Conservation (phyloP, 2,797 vertebrate species). For the Sparidentex hasta region DNA sequence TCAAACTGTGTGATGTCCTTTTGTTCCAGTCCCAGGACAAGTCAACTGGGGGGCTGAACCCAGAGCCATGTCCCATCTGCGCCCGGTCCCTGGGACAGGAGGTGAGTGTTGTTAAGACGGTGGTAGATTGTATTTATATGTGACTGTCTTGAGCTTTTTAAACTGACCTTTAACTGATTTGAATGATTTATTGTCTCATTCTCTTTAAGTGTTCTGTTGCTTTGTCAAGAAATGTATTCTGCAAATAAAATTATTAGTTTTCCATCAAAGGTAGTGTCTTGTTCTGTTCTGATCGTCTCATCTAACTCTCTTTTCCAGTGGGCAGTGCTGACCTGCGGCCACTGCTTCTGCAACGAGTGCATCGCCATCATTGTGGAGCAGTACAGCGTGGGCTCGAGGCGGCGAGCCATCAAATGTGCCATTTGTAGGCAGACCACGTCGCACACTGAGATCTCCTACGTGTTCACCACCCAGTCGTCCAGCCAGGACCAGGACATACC, state of each 20-base stretch:
- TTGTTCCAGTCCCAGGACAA: constrained; percentile 94
- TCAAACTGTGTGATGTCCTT: background rate
- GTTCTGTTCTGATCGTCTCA: background rate
- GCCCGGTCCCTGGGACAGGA: constrained; percentile 94
- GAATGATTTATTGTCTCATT: background rate
- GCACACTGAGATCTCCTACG: constrained; percentile 97
- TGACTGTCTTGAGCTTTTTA: background rate
- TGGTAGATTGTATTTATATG: background rate
- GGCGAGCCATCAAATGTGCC: constrained; percentile 95
- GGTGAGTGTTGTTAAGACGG: constrained; percentile 80
- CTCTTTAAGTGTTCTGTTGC: too few species aligned
- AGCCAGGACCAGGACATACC: constrained; percentile 94
- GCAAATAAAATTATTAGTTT: background rate
- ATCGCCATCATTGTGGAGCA: constrained; percentile 97
- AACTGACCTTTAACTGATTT: background rate
- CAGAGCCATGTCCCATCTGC: constrained; percentile 98
- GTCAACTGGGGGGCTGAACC: constrained; percentile 94
- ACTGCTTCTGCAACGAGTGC: constrained; percentile 99
- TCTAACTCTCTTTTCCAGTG: constrained; percentile 84
- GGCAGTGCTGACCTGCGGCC: constrained; percentile 97
- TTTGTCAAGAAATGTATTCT: background rate
- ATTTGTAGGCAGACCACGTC: constrained; percentile 97
- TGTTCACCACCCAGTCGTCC: constrained; percentile 93
- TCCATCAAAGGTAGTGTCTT: background rate
- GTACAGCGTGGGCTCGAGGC: constrained; percentile 94